A percentile compares a stretch with the other conserved stretches of the same genome.
These are phyloP conservation scores for Microplitis mediator DNA, from an alignment of 1,140 invertebrate species.

Conservation along the genomic window DNA sequence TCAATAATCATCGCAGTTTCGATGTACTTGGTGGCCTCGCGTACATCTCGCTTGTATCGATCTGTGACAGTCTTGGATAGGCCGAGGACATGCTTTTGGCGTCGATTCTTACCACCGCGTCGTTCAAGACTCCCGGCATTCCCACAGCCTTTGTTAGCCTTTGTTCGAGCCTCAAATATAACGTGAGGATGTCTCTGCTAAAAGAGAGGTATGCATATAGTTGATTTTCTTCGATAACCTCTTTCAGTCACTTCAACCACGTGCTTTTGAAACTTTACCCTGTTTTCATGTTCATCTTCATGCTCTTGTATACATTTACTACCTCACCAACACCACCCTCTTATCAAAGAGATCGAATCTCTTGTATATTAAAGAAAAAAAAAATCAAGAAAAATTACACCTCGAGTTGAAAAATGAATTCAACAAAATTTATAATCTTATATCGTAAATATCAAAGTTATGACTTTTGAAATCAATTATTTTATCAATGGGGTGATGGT, in stretches of 20 bases:
- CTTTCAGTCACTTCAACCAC: neutral
- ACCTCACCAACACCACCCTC: too few species aligned
- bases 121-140: constrained; percentile 80
- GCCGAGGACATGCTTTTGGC: constrained; percentile 69
- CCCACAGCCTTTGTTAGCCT: constrained; percentile 86
- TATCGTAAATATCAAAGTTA: too few species aligned
- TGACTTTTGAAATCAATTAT: too few species aligned
- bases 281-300: neutral
- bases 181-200: constrained; percentile 96
- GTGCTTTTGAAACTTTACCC: constrained; percentile 10
- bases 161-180: constrained; percentile 89
- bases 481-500: too few species aligned
- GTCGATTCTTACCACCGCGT: constrained; percentile 67
- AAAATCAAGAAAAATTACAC: neutral
- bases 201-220: constrained; percentile 68
- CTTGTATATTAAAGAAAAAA: neutral
- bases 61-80: constrained; percentile 61
- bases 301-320: neutral
- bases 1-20: constrained; percentile 91
- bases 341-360: constrained; percentile 6
- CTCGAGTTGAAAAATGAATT: neutral
- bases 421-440: too few species aligned
- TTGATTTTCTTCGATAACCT: constrained; percentile 31
- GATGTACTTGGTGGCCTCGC: constrained; percentile 89
- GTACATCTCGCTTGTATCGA: constrained; percentile 76